phyloP scores from a whole-genome alignment of 2,113 vertebrate genomes.

The Apaloderma vittatum region DNA sequence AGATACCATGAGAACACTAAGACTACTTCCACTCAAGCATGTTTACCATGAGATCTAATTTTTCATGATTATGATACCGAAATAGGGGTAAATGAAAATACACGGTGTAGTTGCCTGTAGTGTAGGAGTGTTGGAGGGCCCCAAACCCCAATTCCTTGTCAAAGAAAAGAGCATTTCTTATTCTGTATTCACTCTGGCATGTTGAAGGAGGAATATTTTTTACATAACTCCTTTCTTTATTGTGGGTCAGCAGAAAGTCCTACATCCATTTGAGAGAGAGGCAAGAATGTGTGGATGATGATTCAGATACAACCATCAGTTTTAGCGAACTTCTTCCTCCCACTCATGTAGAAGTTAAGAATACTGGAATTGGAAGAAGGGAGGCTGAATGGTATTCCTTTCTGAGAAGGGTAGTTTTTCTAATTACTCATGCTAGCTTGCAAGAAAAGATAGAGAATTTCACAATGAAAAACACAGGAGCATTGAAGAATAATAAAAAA shows the following conservation, averaged over 20 bases:
- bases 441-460: background rate
- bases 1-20: background rate
- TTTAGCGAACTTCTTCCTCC: background rate
- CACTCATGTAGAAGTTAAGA: background rate
- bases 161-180: background rate
- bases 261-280: background rate
- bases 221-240: background rate
- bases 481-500: background rate
- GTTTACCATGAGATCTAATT: background rate
- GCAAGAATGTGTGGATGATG: background rate
- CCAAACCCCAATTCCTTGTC: background rate
- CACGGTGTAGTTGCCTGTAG: background rate
- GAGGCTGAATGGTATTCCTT: background rate
- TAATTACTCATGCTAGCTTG: background rate
- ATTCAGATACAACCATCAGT: background rate
- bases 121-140: fast-evolving
- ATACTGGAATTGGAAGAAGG: background rate
- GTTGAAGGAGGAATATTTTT: background rate
- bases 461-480: background rate
- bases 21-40: background rate
- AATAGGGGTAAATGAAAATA: background rate
- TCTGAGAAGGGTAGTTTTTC: background rate
- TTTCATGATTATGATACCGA: background rate
- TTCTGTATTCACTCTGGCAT: background rate
- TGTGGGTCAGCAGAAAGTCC: background rate